A percentile compares a stretch with the other conserved stretches of the same genome.
phyloP scores from a whole-genome alignment of 2,888 invertebrate species.

The Coenonympha arcania region DNA sequence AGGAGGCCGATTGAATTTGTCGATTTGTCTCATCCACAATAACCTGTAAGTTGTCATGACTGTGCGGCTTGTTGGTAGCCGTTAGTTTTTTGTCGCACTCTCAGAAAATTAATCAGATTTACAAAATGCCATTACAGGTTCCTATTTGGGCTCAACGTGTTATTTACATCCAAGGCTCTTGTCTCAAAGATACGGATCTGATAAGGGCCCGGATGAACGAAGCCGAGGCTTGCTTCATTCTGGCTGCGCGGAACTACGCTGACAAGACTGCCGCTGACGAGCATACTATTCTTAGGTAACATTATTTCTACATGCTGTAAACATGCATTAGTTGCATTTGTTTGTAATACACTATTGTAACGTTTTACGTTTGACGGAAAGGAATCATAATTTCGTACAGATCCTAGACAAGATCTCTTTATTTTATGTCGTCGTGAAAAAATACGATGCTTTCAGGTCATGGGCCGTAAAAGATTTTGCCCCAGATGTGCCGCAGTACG shows the following conservation, averaged over 20 bases:
- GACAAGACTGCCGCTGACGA: constrained; percentile 96
- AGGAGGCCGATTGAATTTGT: neutral
- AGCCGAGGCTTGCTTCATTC: constrained; percentile 97
- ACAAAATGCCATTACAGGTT: constrained; percentile 70
- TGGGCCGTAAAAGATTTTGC: constrained; percentile 99
- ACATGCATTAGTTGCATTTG: too few relatives aligned
- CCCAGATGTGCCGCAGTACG: constrained; percentile 96
- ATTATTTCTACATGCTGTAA: too few relatives aligned
- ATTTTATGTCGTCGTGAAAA: neutral
- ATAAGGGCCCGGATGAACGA: constrained; percentile 97
- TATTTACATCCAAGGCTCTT: constrained; percentile 97
- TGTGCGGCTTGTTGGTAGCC: too few relatives aligned
- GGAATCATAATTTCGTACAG: too few relatives aligned
- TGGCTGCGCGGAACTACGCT: constrained; percentile 96
- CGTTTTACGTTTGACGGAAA: too few relatives aligned
- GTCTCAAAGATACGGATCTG: constrained; percentile 95
- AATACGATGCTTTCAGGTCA: constrained; percentile 77
- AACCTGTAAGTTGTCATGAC: too few relatives aligned
- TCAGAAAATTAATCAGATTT: neutral
- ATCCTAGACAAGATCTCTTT: too few relatives aligned
- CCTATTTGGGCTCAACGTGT: constrained; percentile 98
- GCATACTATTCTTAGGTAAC: too few relatives aligned
- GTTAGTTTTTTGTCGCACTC: too few relatives aligned
- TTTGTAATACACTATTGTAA: too few relatives aligned
- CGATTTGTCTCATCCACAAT: neutral